phyloP scores from a whole-genome alignment of 1,140 invertebrate genomes.

The Coenobita brevimanus region DNA sequence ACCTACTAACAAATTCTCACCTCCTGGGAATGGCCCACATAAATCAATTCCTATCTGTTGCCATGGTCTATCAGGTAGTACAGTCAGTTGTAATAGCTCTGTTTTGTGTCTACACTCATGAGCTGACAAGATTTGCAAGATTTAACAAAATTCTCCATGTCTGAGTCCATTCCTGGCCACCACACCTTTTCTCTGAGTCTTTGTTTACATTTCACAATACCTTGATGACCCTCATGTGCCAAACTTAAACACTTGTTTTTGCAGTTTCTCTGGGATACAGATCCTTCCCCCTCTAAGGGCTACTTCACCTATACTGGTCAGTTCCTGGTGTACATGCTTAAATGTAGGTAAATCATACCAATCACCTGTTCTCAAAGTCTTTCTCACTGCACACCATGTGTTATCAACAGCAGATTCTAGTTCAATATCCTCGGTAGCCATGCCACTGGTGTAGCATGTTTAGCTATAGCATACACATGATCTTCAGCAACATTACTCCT shows the following conservation, averaged over 20 bases:
- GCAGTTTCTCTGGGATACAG: not conserved
- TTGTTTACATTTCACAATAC: conserved; percentile 7
- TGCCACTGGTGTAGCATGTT: too few species aligned
- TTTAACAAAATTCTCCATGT: not conserved
- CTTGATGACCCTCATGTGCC: conserved; percentile 19
- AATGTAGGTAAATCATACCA: not conserved
- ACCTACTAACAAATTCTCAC: conserved; percentile 1
- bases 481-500: too few species aligned
- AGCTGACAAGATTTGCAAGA: not conserved
- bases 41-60: conserved; percentile 6
- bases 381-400: not conserved
- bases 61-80: conserved; percentile 13
- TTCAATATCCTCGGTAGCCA: too few species aligned
- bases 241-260: conserved; percentile 6
- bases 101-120: not conserved
- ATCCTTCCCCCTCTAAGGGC: not conserved
- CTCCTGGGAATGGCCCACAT: not conserved
- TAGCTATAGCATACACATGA: too few species aligned
- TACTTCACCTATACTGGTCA: not conserved
- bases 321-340: not conserved
- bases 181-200: not conserved
- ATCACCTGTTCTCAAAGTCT: not conserved
- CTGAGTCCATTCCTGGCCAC: not conserved
- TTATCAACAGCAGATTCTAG: too few species aligned
- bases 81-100: not conserved